Percentiles rank a stretch among this genome's conserved stretches.
Evolutionary conservation across 2,888 invertebrate genomes (phyloP).

Genomic region (Dolichomitus sp.): DNA sequence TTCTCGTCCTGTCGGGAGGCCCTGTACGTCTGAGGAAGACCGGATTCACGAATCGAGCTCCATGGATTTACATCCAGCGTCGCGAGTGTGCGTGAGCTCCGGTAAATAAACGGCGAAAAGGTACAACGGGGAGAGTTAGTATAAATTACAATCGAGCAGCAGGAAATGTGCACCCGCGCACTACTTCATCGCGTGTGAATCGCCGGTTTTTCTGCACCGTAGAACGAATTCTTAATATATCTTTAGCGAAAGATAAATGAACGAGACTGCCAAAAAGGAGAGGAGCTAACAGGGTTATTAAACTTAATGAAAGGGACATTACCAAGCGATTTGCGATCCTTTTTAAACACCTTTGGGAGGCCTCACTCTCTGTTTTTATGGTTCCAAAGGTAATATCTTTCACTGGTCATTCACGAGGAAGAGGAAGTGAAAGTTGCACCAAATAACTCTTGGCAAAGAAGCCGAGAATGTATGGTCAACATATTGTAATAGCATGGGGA

Average conservation of each 20-base stretch:
- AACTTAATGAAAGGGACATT: constrained; percentile 9
- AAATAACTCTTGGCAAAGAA: neutral
- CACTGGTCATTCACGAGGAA: neutral
- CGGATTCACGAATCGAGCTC: constrained; percentile 64
- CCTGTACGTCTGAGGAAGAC: constrained; percentile 66
- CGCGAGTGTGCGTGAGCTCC: constrained; percentile 40
- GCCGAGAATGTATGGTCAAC: neutral
- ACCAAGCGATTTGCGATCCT: neutral
- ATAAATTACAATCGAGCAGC: constrained; percentile 43
- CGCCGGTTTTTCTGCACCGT: neutral
- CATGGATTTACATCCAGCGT: constrained; percentile 37
- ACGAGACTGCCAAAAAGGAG: neutral
- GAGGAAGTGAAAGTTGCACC: constrained; percentile 28
- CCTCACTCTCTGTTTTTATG: neutral
- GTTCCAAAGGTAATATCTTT: neutral
- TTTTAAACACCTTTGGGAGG: neutral
- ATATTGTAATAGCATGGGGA: neutral
- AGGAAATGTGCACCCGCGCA: constrained; percentile 64
- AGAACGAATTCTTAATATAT: neutral
- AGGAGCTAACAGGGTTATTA: neutral
- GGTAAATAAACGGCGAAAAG: constrained; percentile 48
- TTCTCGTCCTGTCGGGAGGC: constrained; percentile 32
- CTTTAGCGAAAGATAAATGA: neutral
- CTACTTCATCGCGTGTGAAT: constrained; percentile 60
- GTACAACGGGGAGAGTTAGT: constrained; percentile 28